Evolutionary conservation across 2,113 vertebrate genomes (phyloP).

Genomic region (Brienomyrus brachyistius): DNA sequence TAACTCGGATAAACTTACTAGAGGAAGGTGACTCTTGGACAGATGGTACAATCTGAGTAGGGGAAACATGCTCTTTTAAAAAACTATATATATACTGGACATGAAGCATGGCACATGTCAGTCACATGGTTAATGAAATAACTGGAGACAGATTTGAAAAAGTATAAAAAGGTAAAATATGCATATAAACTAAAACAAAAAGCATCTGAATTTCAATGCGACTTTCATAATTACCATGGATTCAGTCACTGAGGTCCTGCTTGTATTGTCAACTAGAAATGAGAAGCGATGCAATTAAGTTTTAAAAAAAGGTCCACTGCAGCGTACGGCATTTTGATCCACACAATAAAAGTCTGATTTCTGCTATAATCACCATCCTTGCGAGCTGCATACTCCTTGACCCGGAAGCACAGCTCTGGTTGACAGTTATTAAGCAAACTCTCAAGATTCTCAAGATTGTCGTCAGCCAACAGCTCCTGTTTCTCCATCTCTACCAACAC

Average conservation of each 20-base stretch:
- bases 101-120: neutral
- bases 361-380: constrained; percentile 21
- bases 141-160: neutral
- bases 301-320: neutral
- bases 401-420: constrained; percentile 29
- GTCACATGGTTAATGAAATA: neutral
- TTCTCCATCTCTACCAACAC: constrained; percentile 61
- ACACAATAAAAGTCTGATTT: neutral
- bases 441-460: constrained; percentile 33
- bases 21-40: neutral
- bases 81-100: neutral
- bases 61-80: neutral
- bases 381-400: neutral
- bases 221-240: neutral
- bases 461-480: constrained; percentile 32
- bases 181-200: neutral
- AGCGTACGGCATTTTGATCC: neutral
- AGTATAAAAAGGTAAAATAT: neutral
- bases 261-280: neutral
- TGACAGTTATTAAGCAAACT: neutral
- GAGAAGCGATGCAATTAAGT: neutral
- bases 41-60: neutral
- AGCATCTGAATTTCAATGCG: neutral
- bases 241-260: neutral
- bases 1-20: neutral